Evolutionary conservation across 1,140 invertebrate genomes (phyloP).

Genomic region (Penaeus vannamei): DNA sequence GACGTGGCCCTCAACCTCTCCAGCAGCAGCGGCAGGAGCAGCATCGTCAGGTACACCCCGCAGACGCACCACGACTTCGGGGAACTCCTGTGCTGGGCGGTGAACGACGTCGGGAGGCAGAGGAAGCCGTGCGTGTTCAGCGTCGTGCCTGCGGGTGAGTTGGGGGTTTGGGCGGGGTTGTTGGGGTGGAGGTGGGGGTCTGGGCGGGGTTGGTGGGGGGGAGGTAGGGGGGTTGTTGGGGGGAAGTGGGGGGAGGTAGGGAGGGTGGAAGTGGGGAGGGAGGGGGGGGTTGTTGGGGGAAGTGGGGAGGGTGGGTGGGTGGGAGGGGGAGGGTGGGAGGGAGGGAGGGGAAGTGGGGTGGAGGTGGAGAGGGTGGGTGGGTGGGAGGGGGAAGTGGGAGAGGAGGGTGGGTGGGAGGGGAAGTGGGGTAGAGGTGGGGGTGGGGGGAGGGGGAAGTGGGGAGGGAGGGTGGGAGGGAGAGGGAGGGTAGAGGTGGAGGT

Average conservation of each 20-base stretch:
- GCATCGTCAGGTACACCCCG: slow-evolving; percentile 74
- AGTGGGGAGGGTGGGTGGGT: slow-evolving; percentile 1
- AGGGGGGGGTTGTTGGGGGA: slow-evolving; percentile 18
- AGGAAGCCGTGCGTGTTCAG: slow-evolving; percentile 84
- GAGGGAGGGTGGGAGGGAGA: too few relatives aligned
- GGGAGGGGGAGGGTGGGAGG: neutral
- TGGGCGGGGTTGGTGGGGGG: neutral
- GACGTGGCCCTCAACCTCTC: slow-evolving; percentile 57
- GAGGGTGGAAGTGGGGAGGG: neutral
- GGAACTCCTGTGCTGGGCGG: slow-evolving; percentile 83
- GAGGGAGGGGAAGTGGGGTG: neutral
- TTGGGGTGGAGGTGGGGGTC: neutral
- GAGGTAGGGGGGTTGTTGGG: neutral
- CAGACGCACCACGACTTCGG: slow-evolving; percentile 81
- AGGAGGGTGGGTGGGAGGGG: neutral
- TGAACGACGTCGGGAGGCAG: slow-evolving; percentile 83
- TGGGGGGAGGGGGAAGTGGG: neutral
- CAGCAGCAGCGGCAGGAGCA: slow-evolving; percentile 37
- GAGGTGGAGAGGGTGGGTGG: neutral
- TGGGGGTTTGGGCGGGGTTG: neutral
- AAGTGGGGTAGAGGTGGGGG: neutral
- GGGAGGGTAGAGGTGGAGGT: neutral
- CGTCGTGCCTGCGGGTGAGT: slow-evolving; percentile 79
- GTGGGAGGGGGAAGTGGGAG: neutral
- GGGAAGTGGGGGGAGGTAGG: neutral